Evolutionary conservation across 2,113 vertebrate species (phyloP), one percentile per base, ranked within the genome.

Genomic region (Cryptotis parvus): DNA sequence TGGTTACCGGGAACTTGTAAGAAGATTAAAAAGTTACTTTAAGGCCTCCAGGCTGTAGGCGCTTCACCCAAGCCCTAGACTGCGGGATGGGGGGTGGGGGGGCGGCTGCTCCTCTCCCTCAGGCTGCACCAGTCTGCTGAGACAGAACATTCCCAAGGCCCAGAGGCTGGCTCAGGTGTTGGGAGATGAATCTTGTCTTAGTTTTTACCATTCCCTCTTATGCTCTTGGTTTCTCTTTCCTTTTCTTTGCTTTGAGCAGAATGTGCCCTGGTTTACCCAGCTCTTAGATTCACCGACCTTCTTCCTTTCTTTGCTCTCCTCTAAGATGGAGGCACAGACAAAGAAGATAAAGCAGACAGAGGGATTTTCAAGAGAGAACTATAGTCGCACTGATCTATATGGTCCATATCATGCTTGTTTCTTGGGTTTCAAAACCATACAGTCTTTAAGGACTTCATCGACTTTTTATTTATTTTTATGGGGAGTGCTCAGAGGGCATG

Each of bases 351-450:
- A 61, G 29, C 73, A 65, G 75, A 52, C 37, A 80, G 65, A 45
- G 63, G 75, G 35, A 72, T 63, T 68, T 11, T 61, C 45, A 33
- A 0, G 6, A 1, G 3, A 26, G 29, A 77, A 16, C 33, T 22
- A 18, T 24, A 65, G 87, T 75, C 85, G 87, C 90, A 68, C 55
- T 73, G 52, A 70, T 77, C 81, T 94, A 91, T 78, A 83, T 18
- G 2, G 84, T 91, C 89, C 89, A 37, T 63, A 90, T 94, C 75
- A 4, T 52, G 79, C 63, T 90, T 88, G 87, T 55, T 92, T 84
- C 94, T 92, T 82, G 70, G 79, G 85, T 77, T 93, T 95, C 63
- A 93, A 87, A 84, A 89, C 89, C 87, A 93, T 85, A 95, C 69
- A 82, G 76, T 95, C 70, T 93, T 91, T 76, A 89, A 89, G 41